Conservation (phyloP, 1,140 invertebrate species). For the Amyelois transitella region DNA sequence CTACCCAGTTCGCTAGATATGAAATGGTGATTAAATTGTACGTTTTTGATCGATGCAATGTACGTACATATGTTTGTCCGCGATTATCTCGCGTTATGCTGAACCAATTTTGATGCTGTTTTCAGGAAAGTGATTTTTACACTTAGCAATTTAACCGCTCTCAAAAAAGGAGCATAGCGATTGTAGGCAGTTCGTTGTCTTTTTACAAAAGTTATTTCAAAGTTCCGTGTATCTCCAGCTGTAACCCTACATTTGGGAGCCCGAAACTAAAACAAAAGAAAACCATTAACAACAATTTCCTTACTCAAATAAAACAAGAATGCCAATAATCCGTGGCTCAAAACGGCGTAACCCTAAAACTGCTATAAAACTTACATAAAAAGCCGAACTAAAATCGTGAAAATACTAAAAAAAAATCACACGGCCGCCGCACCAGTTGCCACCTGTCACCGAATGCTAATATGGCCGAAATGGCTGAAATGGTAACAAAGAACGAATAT, state of each 20-base stretch:
- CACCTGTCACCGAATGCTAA: slow-evolving; percentile 55
- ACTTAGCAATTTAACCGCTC: too few relatives aligned
- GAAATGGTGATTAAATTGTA: too few relatives aligned
- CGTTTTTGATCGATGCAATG: too few relatives aligned
- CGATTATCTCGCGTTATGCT: too few relatives aligned
- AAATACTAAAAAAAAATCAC: slow-evolving; percentile 14
- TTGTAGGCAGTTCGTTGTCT: too few relatives aligned
- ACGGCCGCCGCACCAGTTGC: slow-evolving; percentile 15
- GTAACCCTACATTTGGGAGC: not conserved
- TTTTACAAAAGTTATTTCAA: too few relatives aligned
- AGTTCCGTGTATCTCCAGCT: too few relatives aligned
- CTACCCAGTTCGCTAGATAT: too few relatives aligned
- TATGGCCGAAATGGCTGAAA: slow-evolving; percentile 3
- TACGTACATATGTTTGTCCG: too few relatives aligned
- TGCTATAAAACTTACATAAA: slow-evolving; percentile 23
- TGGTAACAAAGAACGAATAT: not conserved
- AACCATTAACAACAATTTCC: not conserved
- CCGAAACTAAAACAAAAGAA: not conserved
- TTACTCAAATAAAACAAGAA: not conserved
- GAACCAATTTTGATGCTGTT: too few relatives aligned
- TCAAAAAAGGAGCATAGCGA: too few relatives aligned
- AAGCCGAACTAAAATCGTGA: slow-evolving; percentile 6
- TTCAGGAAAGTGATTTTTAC: too few relatives aligned
- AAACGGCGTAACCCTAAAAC: slow-evolving; percentile 17
- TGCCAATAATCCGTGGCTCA: not conserved